These are phyloP conservation scores for Lithophane leautieri DNA, from an alignment of 2,888 invertebrate genomes.

Conservation along the genomic window DNA sequence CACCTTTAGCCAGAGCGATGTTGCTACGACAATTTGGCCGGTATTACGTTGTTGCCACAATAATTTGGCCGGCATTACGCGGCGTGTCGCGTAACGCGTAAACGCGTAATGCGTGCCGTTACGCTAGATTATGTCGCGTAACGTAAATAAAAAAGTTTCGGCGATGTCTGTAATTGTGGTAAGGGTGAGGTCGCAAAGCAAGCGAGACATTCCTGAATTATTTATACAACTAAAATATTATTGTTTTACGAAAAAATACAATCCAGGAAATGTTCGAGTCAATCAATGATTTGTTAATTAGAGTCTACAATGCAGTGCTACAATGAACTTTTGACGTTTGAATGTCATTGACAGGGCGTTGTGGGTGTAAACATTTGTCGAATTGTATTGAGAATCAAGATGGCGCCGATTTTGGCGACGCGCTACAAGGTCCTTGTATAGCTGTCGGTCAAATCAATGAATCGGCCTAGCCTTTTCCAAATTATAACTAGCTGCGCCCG, in stretches of 20 bases:
- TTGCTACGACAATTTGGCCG: slow-evolving; percentile 38
- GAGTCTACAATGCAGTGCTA: too few relatives aligned
- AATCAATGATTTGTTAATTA: background rate
- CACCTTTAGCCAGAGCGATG: slow-evolving; percentile 23
- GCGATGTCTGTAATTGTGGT: slow-evolving; percentile 61
- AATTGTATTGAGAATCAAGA: too few relatives aligned
- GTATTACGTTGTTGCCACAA: slow-evolving; percentile 31
- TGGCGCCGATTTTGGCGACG: too few relatives aligned
- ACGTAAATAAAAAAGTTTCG: slow-evolving; percentile 66
- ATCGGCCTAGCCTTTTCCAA: too few relatives aligned
- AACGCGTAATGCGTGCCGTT: slow-evolving; percentile 57
- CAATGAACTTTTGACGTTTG: too few relatives aligned
- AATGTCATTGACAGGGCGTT: too few relatives aligned
- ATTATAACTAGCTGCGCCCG: too few relatives aligned
- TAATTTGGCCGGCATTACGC: slow-evolving; percentile 44
- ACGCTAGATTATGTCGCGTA: slow-evolving; percentile 57
- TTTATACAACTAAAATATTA: background rate
- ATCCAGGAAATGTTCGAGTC: background rate
- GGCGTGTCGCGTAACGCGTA: slow-evolving; percentile 52
- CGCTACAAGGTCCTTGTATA: too few relatives aligned
- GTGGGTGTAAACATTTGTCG: too few relatives aligned
- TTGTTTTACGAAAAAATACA: background rate
- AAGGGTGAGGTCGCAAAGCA: slow-evolving; percentile 29
- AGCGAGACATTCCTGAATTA: slow-evolving; percentile 1
- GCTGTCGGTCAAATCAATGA: too few relatives aligned